Base-by-base conservation (phyloP, 2,888 invertebrate genomes). In the Pyrocoelia pectoralis region DNA sequence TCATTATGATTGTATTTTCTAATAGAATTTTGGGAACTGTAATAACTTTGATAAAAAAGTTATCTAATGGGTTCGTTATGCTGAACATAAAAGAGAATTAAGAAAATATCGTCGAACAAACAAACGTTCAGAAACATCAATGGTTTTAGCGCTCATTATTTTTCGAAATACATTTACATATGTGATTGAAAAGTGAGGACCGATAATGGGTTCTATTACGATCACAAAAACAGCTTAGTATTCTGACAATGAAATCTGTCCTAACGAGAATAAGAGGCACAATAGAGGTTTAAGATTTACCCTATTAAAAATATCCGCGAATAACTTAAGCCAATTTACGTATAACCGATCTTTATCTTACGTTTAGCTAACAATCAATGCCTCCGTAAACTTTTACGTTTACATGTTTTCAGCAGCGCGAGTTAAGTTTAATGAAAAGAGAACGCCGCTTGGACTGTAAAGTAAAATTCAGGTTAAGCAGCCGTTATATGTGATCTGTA, bases 61-160 rank as follows among this genome's bases (percentile, higher is more conserved):
- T 43, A 58, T 58, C 33, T 17, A 59, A 58, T 40, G 53, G 24
- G 52, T 52, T 59, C 53, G 52, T 59, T 59, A 59, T 29, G 18
- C 33, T n/a, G 46, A 51, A 59, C 46, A 59, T 29, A 58, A 57
- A 58, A 59, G 53, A 46, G 59, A 48, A 53, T 52, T 59, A 46
- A 38, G 52, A 24, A 48, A 41, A 53, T 53, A 63, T 63, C 43
- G 48, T 72, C 73, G 70, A 57, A 73, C 74, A 75, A 76, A 77
- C 74, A 70, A 76, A 74, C 71, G 67, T 58, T 69, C 67, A 63
- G 74, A 73, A 75, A 79, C 79, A 77, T 80, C 79, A 80, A 80
- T 73, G 78, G 79, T 79, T 78, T 80, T 79, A 80, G 73, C 74
- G 78, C 78, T 80, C 79, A 79, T 80, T 79, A 80, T 78, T 77